These are phyloP conservation scores for Semicossyphus pulcher DNA, from an alignment of 2,113 vertebrate species.

Conservation along the genomic window DNA sequence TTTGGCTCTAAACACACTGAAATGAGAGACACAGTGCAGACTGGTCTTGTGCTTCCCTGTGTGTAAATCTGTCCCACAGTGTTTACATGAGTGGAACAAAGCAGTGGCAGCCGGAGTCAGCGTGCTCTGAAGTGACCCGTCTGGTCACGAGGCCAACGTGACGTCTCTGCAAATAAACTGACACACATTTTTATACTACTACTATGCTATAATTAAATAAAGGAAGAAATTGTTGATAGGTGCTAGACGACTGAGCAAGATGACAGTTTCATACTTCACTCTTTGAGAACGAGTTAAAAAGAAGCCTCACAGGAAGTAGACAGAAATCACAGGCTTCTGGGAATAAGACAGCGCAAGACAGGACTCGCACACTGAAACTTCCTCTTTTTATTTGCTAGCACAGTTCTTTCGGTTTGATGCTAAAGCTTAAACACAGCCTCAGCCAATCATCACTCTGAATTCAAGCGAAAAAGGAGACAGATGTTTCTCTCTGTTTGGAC, in stretches of 20 bases:
- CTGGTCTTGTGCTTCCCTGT: not conserved
- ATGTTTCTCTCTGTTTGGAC: constrained; percentile 41
- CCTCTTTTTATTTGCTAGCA: constrained; percentile 36
- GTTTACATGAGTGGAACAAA: constrained; percentile 23
- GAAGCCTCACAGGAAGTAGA: constrained; percentile 35
- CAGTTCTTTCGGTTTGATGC: constrained; percentile 34
- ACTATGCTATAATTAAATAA: too few relatives aligned
- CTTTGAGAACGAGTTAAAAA: too few relatives aligned
- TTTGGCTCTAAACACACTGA: not conserved
- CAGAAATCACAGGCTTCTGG: constrained; percentile 38
- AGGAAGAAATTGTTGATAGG: too few relatives aligned
- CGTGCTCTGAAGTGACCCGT: not conserved
- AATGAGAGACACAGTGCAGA: not conserved
- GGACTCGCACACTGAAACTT: not conserved
- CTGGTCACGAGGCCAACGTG: constrained; percentile 3
- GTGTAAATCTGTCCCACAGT: constrained; percentile 1
- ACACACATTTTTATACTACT: not conserved
- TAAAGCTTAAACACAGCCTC: constrained; percentile 25
- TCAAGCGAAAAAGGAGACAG: not conserved
- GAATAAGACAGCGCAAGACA: constrained; percentile 1
- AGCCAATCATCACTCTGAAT: constrained; percentile 26
- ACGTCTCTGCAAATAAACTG: not conserved
- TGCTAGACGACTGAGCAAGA: too few relatives aligned
- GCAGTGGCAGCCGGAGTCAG: not conserved
- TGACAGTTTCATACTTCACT: too few relatives aligned